These are phyloP conservation scores for Tolypeutes matacus DNA, from an alignment of 2,797 vertebrate species.

Conservation along the genomic window DNA sequence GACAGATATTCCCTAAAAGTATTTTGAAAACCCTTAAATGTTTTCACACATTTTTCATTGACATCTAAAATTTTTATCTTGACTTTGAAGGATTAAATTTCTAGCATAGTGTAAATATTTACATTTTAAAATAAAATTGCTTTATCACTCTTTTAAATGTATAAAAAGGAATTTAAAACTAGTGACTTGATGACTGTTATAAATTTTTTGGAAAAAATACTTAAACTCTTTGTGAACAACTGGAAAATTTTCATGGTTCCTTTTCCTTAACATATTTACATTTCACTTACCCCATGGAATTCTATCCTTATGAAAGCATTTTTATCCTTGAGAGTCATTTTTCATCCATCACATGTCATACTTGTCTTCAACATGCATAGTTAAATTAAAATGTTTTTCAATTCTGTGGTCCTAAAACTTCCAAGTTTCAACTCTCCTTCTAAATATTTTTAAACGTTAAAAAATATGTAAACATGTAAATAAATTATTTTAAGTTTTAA, in stretches of 20 bases:
- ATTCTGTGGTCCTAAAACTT: not conserved
- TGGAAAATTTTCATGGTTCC: not conserved
- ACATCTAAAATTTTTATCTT: conserved; percentile 37
- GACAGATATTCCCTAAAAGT: not conserved
- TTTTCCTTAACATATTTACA: not conserved
- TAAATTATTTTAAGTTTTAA: not conserved
- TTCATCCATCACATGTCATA: not conserved
- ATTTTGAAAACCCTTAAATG: not conserved
- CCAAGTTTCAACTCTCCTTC: not conserved
- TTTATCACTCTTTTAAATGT: not conserved
- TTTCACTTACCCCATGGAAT: not conserved
- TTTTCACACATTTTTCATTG: conserved; percentile 21
- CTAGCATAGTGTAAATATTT: not conserved
- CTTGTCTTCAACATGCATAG: not conserved
- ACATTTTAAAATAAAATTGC: not conserved
- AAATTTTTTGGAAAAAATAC: not conserved
- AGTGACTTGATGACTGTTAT: not conserved
- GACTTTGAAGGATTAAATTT: conserved; percentile 15
- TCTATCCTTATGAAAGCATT: not conserved
- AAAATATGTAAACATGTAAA: too few species aligned
- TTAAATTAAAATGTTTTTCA: not conserved
- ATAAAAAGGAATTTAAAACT: conserved; percentile 31
- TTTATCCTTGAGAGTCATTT: not conserved
- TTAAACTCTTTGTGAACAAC: not conserved
- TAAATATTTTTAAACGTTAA: not conserved